A percentile compares a stretch with the other conserved stretches of the same genome.
These are phyloP conservation scores for Todus mexicanus DNA, from an alignment of 2,797 vertebrate genomes.

Conservation along the genomic window DNA sequence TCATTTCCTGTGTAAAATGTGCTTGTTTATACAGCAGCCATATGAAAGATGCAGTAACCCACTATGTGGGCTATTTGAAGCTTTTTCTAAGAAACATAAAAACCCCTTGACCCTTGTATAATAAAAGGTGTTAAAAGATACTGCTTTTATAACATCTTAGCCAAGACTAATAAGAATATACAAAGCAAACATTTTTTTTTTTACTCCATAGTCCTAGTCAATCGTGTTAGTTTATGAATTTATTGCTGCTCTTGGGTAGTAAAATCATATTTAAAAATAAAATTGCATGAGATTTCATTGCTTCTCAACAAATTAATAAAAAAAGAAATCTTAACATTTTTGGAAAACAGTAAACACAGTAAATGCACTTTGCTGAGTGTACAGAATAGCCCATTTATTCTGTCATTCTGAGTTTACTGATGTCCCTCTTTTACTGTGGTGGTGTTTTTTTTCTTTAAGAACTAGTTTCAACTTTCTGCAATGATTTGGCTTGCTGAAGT, in stretches of 20 bases:
- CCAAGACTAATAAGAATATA: constrained; percentile 67
- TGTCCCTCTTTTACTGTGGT: neutral
- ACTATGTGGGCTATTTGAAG: constrained; percentile 73
- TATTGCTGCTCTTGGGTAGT: constrained; percentile 39
- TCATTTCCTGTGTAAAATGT: constrained; percentile 87
- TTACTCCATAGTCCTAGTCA: constrained; percentile 21
- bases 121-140: constrained; percentile 77
- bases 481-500: neutral
- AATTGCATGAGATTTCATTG: constrained; percentile 22
- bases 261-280: constrained; percentile 47
- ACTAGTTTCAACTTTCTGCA: neutral
- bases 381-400: neutral
- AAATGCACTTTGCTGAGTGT: neutral
- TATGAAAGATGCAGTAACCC: constrained; percentile 70
- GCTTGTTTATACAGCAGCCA: constrained; percentile 74
- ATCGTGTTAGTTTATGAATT: constrained; percentile 36
- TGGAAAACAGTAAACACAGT: neutral
- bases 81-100: constrained; percentile 69
- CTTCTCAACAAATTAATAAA: constrained; percentile 18
- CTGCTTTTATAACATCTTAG: constrained; percentile 68
- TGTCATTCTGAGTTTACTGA: neutral
- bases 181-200: constrained; percentile 33
- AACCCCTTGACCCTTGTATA: constrained; percentile 71
- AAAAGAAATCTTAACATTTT: neutral
- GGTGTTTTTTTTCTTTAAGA: neutral